These are phyloP conservation scores for Brevipalpus yothersi DNA, from an alignment of 1,140 invertebrate genomes.

Conservation along the genomic window DNA sequence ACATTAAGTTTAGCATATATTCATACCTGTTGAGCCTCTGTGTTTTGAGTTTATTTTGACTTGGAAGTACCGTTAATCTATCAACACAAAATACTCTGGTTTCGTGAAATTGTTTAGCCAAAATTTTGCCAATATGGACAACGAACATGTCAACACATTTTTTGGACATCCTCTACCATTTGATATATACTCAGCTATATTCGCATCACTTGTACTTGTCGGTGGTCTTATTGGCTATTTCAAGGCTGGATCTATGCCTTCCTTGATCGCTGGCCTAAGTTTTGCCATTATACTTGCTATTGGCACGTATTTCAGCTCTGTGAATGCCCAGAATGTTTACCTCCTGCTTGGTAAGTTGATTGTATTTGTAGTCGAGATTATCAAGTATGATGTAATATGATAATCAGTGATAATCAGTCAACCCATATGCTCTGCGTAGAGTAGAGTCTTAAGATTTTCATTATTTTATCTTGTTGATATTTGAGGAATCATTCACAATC, in stretches of 20 bases:
- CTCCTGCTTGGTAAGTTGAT: slow-evolving; percentile 4
- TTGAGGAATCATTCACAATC: too few relatives aligned
- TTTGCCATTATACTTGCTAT: slow-evolving; percentile 56
- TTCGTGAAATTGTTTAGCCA: too few relatives aligned
- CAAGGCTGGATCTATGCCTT: slow-evolving; percentile 48
- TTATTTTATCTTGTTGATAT: background rate
- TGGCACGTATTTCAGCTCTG: slow-evolving; percentile 55
- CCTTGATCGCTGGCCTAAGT: slow-evolving; percentile 45
- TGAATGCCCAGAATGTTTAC: slow-evolving; percentile 12
- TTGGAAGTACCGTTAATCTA: too few relatives aligned
- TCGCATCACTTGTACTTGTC: slow-evolving; percentile 56
- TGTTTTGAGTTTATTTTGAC: too few relatives aligned
- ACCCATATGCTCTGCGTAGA: background rate
- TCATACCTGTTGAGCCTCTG: too few relatives aligned
- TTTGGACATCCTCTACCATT: background rate
- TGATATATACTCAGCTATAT: slow-evolving; percentile 28
- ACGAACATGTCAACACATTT: background rate
- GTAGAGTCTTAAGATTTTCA: background rate
- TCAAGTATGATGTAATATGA: too few relatives aligned
- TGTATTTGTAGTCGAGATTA: too few relatives aligned
- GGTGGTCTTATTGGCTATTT: slow-evolving; percentile 72
- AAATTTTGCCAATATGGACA: background rate
- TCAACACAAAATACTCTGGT: too few relatives aligned
- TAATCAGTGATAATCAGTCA: too few relatives aligned
- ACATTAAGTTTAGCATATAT: too few relatives aligned